Percentiles rank a stretch among this genome's conserved stretches.
Conservation (phyloP, 1,140 invertebrate species). For the Drosophila seguyi region DNA sequence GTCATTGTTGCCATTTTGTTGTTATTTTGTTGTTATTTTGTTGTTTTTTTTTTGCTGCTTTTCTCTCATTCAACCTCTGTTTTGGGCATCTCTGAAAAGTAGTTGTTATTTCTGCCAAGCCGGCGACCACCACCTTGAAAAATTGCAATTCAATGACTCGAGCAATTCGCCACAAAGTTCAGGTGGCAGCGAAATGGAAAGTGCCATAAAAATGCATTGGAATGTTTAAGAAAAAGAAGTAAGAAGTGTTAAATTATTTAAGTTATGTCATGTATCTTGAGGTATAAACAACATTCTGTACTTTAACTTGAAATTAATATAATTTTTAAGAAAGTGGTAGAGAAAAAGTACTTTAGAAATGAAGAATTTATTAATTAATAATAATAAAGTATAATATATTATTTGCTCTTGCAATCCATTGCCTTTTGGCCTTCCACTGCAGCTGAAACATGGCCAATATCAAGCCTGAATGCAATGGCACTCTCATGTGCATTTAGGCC, state of each 20-base stretch:
- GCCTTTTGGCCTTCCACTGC: slow-evolving; percentile 8
- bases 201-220: slow-evolving; percentile 10
- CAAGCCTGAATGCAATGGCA: slow-evolving; percentile 6
- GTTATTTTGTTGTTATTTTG: too few relatives aligned
- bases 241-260: background rate
- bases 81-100: slow-evolving; percentile 12
- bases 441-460: slow-evolving; percentile 7
- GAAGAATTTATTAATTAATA: too few relatives aligned
- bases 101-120: slow-evolving; percentile 14
- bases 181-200: slow-evolving; percentile 20
- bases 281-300: too few relatives aligned
- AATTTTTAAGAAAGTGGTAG: too few relatives aligned
- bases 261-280: background rate
- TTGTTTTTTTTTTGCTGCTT: background rate
- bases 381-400: background rate
- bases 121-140: slow-evolving; percentile 47
- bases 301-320: background rate
- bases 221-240: background rate
- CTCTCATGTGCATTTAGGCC: slow-evolving; percentile 17
- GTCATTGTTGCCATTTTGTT: slow-evolving; percentile 26
- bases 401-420: background rate
- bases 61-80: background rate
- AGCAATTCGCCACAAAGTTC: slow-evolving; percentile 9
- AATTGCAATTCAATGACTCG: slow-evolving; percentile 40
- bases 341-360: background rate